These are phyloP conservation scores for Pseudomyrmex sp. DNA, from an alignment of 1,140 invertebrate genomes.

Conservation along the genomic window DNA sequence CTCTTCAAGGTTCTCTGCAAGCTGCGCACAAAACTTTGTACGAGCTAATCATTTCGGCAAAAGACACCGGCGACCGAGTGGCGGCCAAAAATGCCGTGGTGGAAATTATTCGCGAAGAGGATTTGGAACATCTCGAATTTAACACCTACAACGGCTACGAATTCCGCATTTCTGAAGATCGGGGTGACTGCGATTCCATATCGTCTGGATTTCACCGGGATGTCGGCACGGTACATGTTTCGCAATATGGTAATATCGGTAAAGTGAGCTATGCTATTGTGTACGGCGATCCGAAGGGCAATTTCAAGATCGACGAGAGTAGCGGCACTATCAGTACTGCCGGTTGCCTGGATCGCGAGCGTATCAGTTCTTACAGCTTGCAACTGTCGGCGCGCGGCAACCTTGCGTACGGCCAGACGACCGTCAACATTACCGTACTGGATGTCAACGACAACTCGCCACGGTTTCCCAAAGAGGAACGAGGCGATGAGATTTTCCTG, in stretches of 20 bases:
- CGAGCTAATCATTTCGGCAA: conserved; percentile 90
- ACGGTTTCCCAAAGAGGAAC: conserved; percentile 90
- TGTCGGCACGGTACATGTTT: conserved; percentile 91
- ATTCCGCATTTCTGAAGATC: conserved; percentile 93
- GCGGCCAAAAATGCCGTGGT: conserved; percentile 91
- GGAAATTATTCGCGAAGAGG: conserved; percentile 91
- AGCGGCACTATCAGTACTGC: conserved; percentile 93
- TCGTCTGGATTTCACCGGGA: conserved; percentile 87
- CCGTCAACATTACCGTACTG: conserved; percentile 92
- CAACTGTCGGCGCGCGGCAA: conserved; percentile 90
- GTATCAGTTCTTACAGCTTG: conserved; percentile 90
- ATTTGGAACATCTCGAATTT: conserved; percentile 90
- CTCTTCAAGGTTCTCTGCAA: conserved; percentile 88
- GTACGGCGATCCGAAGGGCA: conserved; percentile 91
- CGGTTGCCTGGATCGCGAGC: conserved; percentile 94
- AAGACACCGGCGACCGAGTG: conserved; percentile 91
- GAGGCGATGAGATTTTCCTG: conserved; percentile 89
- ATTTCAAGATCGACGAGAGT: conserved; percentile 92
- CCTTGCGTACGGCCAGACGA: conserved; percentile 89
- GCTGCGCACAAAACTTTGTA: conserved; percentile 89
- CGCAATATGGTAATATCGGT: conserved; percentile 81
- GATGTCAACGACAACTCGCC: conserved; percentile 98
- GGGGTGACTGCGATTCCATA: conserved; percentile 87
- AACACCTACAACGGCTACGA: conserved; percentile 90
- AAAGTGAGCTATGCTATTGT: conserved; percentile 92